These are phyloP conservation scores for Pseudococcus longispinus DNA, from an alignment of 2,888 invertebrate genomes.

Conservation along the genomic window DNA sequence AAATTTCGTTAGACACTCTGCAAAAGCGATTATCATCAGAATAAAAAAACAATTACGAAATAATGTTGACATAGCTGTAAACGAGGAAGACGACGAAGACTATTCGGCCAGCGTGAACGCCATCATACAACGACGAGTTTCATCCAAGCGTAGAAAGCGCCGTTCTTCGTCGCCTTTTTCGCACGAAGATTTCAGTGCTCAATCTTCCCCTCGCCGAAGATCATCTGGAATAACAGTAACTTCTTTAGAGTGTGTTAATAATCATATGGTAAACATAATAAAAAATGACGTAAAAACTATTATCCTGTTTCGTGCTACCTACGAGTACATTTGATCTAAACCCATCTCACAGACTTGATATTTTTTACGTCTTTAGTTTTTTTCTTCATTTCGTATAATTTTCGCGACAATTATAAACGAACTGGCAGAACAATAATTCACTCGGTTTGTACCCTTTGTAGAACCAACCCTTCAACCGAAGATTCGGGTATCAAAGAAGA, in stretches of 20 bases:
- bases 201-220: conserved; percentile 67
- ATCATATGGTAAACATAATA: conserved; percentile 62
- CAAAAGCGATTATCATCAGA: neutral
- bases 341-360: neutral
- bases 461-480: conserved; percentile 68
- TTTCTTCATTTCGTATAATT: neutral
- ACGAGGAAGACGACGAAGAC: conserved; percentile 64
- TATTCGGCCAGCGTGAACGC: conserved; percentile 86
- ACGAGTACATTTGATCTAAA: too few relatives aligned
- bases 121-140: conserved; percentile 80
- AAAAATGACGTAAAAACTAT: conserved; percentile 9
- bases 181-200: conserved; percentile 61
- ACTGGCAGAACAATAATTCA: neutral
- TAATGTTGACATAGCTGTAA: neutral
- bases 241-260: conserved; percentile 75
- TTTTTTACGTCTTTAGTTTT: neutral
- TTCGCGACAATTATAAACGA: neutral
- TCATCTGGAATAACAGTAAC: conserved; percentile 84
- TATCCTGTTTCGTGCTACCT: neutral
- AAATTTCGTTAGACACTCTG: too few relatives aligned
- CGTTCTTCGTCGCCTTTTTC: conserved; percentile 70
- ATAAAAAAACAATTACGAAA: neutral
- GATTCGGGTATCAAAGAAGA: conserved; percentile 78
- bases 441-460: neutral
- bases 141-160: conserved; percentile 73